Evolutionary conservation across 2,888 invertebrate species (phyloP).

Genomic region (Synanthedon formicaeformis): DNA sequence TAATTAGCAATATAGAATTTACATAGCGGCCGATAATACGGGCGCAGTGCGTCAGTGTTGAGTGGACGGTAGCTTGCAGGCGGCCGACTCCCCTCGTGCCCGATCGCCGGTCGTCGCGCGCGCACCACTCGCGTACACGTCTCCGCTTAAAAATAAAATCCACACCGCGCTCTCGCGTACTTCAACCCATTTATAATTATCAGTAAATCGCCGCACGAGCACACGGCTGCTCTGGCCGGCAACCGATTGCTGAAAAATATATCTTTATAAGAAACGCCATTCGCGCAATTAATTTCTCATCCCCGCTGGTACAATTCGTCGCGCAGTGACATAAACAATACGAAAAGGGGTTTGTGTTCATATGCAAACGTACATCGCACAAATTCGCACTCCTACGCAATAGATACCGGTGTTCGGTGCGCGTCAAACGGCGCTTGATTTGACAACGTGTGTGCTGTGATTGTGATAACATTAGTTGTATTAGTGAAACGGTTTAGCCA

Average conservation of each 20-base stretch:
- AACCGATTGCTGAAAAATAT: slow-evolving; percentile 53
- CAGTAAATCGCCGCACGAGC: slow-evolving; percentile 66
- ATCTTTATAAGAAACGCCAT: slow-evolving; percentile 38
- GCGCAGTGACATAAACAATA: slow-evolving; percentile 25
- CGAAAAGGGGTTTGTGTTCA: slow-evolving; percentile 28
- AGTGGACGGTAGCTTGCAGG: slow-evolving; percentile 28
- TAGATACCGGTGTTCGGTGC: slow-evolving; percentile 38
- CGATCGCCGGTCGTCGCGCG: slow-evolving; percentile 38
- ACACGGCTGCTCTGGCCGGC: slow-evolving; percentile 59
- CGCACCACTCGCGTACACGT: slow-evolving; percentile 59
- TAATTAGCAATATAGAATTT: slow-evolving; percentile 56
- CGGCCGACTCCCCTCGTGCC: slow-evolving; percentile 43
- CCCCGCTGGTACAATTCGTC: slow-evolving; percentile 37
- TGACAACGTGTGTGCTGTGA: slow-evolving; percentile 39
- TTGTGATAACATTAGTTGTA: slow-evolving; percentile 41
- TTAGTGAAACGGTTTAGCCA: slow-evolving; percentile 30
- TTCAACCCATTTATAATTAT: slow-evolving; percentile 69
- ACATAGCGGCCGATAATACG: slow-evolving; percentile 51
- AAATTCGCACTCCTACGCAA: slow-evolving; percentile 45
- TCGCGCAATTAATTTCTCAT: slow-evolving; percentile 27
- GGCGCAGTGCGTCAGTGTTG: slow-evolving; percentile 33
- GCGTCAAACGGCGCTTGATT: slow-evolving; percentile 30
- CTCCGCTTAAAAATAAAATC: slow-evolving; percentile 70
- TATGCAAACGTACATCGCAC: slow-evolving; percentile 23
- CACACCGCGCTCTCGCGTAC: slow-evolving; percentile 59